These are phyloP conservation scores for Cirrhinus molitorella DNA, from an alignment of 2,797 vertebrate species.

Conservation along the genomic window DNA sequence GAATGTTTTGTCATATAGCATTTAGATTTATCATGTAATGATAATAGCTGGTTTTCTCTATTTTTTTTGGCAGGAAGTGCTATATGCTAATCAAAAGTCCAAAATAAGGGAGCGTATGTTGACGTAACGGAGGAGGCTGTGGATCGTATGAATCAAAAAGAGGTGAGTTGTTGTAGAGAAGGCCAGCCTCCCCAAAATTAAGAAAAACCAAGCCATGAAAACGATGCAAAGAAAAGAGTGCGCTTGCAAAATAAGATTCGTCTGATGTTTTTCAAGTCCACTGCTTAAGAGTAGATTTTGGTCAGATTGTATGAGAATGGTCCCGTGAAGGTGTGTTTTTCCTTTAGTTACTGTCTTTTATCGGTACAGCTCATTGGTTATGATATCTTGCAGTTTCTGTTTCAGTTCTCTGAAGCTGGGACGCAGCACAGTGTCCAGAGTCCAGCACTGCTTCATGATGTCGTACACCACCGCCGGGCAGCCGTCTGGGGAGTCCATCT, in stretches of 20 bases:
- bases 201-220: slow-evolving; percentile 50
- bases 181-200: slow-evolving; percentile 64
- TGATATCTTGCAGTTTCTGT: slow-evolving; percentile 90
- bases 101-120: neutral
- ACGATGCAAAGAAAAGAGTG: slow-evolving; percentile 23
- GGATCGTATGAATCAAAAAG: slow-evolving; percentile 53
- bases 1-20: neutral
- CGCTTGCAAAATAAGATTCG: slow-evolving; percentile 32
- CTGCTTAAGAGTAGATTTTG: slow-evolving; percentile 43
- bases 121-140: slow-evolving; percentile 45
- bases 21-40: neutral
- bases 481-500: slow-evolving; percentile 95
- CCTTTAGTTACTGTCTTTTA: slow-evolving; percentile 63
- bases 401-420: slow-evolving; percentile 91
- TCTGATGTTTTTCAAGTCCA: slow-evolving; percentile 28
- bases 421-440: slow-evolving; percentile 84
- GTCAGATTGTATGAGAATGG: slow-evolving; percentile 45
- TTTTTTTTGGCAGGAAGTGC: neutral
- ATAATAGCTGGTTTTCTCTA: neutral
- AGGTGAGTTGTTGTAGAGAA: slow-evolving; percentile 57
- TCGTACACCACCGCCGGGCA: slow-evolving; percentile 91
- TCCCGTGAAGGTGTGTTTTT: slow-evolving; percentile 15
- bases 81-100: neutral
- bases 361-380: slow-evolving; percentile 85
- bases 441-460: slow-evolving; percentile 98